Evolutionary conservation across 2,888 invertebrate species (phyloP), one percentile per base, ranked within the genome.

Genomic region (Caenorhabditis imperialis): DNA sequence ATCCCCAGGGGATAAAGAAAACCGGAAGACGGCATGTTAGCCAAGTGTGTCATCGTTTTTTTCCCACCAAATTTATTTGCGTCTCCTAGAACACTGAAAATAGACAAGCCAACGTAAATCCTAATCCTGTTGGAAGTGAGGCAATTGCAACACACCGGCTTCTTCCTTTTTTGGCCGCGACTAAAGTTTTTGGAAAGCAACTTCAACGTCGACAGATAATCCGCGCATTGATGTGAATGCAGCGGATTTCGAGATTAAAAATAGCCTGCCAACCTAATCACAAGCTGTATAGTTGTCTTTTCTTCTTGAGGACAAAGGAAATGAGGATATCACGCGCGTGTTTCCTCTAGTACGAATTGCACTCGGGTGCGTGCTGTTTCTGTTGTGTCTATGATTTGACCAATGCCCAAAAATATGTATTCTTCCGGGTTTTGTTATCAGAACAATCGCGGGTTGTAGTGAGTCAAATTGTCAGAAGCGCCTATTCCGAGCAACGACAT

Each of bases 31-130:
- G 57, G 50, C 50, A n/a, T 67, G 44, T 57, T 20, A 40, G 25
- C 3, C 57, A 57, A 57, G 57, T 67, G 67, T 67, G 57, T 67
- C 57, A 57, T 51, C 57, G 18, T 14, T 50, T n/a, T n/a, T 51
- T 67, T 67, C 57, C 45, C 67, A 67, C 57, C n/a, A n/a, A 38
- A 27, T 57, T 38, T 67, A 67, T 67, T 67, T 67, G 8, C 48
- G 67, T 57, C 67, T 57, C 42, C 10, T 37, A 18, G 57, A 67
- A 67, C 67, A 50, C 57, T 67, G n/a, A 42, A 57, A 65, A 65
- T 65, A 65, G 63, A 40, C 57, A 35, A 42, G 50, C 37, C 33
- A 53, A 53, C 57, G 57, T 55, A 55, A 65, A 55, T 55, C 65
- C 55, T 38, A 35, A 38, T 55, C 55, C 42, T 30, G 54, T 33